Conservation (phyloP, 2,113 vertebrate genomes). For the Eulemur rufifrons region DNA sequence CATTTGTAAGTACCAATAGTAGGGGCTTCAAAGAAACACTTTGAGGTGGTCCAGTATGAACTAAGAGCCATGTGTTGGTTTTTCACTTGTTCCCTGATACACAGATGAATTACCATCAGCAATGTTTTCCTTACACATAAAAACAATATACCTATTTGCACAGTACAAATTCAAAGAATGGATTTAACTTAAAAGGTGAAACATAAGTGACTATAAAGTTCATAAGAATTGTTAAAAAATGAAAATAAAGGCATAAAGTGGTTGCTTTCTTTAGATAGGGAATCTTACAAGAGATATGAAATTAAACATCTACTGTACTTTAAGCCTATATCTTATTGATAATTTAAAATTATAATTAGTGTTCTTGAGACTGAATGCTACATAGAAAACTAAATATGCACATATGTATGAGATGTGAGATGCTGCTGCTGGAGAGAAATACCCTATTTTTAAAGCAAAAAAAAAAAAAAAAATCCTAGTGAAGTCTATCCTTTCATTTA, state of each 20-base stretch:
- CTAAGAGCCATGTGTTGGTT: neutral
- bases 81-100: neutral
- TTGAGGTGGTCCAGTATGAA: neutral
- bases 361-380: slow-evolving; percentile 75
- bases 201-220: slow-evolving; percentile 52
- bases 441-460: slow-evolving; percentile 79
- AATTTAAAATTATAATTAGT: slow-evolving; percentile 82
- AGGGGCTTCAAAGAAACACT: neutral
- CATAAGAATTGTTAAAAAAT: slow-evolving; percentile 46
- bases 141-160: neutral
- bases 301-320: slow-evolving; percentile 75
- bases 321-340: slow-evolving; percentile 77
- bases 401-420: slow-evolving; percentile 79
- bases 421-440: slow-evolving; percentile 76
- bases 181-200: slow-evolving; percentile 51
- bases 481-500: slow-evolving; percentile 79
- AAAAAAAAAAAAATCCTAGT: slow-evolving; percentile 68
- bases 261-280: slow-evolving; percentile 64
- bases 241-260: slow-evolving; percentile 68
- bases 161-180: slow-evolving; percentile 11
- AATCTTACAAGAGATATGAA: slow-evolving; percentile 67
- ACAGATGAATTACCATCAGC: neutral
- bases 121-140: slow-evolving; percentile 5
- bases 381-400: slow-evolving; percentile 78
- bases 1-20: neutral